Conservation (phyloP, 2,113 vertebrate genomes). For the Cyanoderma ruficeps region DNA sequence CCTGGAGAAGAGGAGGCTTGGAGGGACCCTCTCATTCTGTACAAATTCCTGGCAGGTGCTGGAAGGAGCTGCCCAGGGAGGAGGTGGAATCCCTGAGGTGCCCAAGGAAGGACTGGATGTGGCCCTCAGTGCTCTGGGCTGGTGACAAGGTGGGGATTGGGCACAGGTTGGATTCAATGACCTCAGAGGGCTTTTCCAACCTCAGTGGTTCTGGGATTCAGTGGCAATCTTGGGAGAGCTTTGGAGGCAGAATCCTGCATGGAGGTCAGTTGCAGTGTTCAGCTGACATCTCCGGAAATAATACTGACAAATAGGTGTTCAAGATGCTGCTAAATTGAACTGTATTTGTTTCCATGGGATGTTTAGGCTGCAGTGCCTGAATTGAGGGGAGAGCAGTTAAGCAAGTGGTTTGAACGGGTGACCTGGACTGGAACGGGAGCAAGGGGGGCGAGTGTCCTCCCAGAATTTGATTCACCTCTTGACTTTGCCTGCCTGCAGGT, state of each 20-base stretch:
- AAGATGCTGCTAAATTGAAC: background rate
- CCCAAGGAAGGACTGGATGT: background rate
- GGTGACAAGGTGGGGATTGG: accelerated
- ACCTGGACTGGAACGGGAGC: background rate
- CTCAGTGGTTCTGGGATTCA: background rate
- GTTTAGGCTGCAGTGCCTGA: background rate
- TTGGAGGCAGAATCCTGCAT: background rate
- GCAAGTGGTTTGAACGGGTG: accelerated
- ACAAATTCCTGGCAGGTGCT: background rate
- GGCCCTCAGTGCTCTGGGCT: background rate
- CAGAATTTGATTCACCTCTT: background rate
- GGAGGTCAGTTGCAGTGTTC: background rate
- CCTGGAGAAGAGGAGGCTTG: background rate
- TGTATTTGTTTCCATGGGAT: background rate
- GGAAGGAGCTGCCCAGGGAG: background rate
- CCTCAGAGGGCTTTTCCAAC: background rate
- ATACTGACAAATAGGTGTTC: background rate
- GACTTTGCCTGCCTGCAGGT: background rate
- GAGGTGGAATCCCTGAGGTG: background rate
- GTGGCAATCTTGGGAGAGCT: background rate
- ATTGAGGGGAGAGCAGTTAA: background rate
- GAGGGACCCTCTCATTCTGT: background rate
- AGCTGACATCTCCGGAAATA: background rate
- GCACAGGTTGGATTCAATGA: background rate
- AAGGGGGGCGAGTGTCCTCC: background rate